Conservation (phyloP, 2,797 vertebrate genomes). For the Halcyon leucocephala region DNA sequence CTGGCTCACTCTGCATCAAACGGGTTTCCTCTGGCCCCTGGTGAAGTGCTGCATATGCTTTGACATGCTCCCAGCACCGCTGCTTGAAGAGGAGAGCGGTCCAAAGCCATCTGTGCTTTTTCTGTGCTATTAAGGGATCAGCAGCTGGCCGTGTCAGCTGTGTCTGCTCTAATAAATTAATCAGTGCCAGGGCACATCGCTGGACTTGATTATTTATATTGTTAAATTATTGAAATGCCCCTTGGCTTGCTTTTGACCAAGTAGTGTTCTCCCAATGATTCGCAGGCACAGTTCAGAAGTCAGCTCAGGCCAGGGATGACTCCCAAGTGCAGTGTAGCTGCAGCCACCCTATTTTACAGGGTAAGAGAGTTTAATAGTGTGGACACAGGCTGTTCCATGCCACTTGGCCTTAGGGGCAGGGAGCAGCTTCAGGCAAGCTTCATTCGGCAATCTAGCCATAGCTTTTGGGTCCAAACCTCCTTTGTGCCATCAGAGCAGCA, state of each 20-base stretch:
- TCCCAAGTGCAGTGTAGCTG: background rate
- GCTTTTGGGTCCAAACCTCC: background rate
- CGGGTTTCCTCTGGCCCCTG: background rate
- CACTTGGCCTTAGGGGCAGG: background rate
- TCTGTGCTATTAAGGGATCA: background rate
- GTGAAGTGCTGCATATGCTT: background rate
- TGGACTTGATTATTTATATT: conserved; percentile 41
- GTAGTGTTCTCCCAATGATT: background rate
- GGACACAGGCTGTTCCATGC: background rate
- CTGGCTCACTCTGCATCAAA: background rate
- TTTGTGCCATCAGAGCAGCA: background rate
- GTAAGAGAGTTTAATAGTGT: background rate
- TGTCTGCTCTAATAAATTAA: conserved; percentile 40
- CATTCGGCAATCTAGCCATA: background rate
- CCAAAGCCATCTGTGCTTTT: conserved; percentile 21
- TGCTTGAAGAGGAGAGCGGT: background rate
- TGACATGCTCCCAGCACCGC: background rate
- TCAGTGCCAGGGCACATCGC: background rate
- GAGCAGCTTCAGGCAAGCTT: background rate
- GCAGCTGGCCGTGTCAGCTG: conserved; percentile 6
- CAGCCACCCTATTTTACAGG: background rate
- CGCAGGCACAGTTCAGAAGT: background rate
- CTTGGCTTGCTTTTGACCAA: conserved; percentile 29
- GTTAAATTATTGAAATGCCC: conserved; percentile 58
- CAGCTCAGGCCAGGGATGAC: background rate